Percentiles rank a stretch among this genome's conserved stretches.
Conservation (phyloP, 2,888 invertebrate species). For the Lithophane socia region DNA sequence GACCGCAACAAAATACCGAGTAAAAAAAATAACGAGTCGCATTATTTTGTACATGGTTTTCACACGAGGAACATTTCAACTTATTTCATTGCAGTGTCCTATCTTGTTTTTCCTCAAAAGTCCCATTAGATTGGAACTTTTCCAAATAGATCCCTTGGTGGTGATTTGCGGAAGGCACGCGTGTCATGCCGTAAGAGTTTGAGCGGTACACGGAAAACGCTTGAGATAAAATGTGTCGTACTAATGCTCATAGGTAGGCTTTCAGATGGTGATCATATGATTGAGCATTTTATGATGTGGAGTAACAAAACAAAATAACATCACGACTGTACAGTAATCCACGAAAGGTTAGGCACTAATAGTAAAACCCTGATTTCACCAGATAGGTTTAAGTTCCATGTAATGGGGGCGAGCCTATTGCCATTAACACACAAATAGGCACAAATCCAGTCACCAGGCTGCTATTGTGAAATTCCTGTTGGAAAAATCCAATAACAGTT, state of each 20-base stretch:
- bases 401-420: neutral
- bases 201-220: neutral
- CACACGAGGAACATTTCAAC: constrained; percentile 9
- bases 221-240: constrained; percentile 26
- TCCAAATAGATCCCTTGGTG: constrained; percentile 39
- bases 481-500: too few species aligned
- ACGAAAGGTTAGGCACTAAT: too few species aligned
- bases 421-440: neutral
- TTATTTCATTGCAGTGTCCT: constrained; percentile 19
- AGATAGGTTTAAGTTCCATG: neutral
- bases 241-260: neutral
- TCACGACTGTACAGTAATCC: too few species aligned
- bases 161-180: constrained; percentile 29
- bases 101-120: constrained; percentile 36
- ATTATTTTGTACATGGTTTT: neutral
- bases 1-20: neutral
- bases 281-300: too few species aligned
- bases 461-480: too few species aligned
- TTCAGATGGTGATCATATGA: too few species aligned
- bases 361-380: too few species aligned
- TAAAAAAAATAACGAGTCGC: neutral
- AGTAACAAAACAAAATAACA: too few species aligned
- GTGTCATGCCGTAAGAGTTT: constrained; percentile 19
- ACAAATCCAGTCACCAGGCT: too few species aligned
- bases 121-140: constrained; percentile 40